These are phyloP conservation scores for Poeciliopsis presidionis DNA, from an alignment of 2,797 vertebrate species.

Conservation along the genomic window DNA sequence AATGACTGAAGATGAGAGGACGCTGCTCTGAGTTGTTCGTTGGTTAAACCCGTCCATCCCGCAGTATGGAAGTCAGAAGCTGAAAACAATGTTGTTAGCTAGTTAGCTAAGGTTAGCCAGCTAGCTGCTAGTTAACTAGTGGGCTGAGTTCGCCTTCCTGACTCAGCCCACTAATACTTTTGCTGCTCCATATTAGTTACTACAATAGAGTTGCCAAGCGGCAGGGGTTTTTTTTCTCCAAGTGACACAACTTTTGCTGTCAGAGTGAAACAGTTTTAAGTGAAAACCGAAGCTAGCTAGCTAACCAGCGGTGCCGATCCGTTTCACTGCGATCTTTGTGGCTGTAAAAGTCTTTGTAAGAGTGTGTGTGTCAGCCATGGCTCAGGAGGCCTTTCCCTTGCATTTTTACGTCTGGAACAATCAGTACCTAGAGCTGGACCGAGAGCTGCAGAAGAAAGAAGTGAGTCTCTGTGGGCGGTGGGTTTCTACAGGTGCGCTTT, in stretches of 20 bases:
- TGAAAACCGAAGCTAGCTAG: constrained; percentile 26
- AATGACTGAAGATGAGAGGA: constrained; percentile 14
- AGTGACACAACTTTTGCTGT: constrained; percentile 1
- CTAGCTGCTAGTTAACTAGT: constrained; percentile 66
- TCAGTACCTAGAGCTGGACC: constrained; percentile 89
- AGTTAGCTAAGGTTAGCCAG: constrained; percentile 67
- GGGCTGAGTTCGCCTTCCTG: constrained; percentile 69
- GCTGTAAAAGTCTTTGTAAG: constrained; percentile 42
- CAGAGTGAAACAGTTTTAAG: constrained; percentile 11
- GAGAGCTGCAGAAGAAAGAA: constrained; percentile 87
- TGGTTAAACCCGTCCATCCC: constrained; percentile 14
- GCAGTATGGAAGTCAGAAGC: constrained; percentile 50
- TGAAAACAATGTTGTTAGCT: constrained; percentile 66
- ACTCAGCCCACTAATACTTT: constrained; percentile 72
- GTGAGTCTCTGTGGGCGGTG: constrained; percentile 62
- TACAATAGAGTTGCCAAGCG: background rate
- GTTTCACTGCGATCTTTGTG: constrained; percentile 16
- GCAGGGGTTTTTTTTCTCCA: too few relatives aligned
- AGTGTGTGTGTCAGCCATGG: constrained; percentile 68
- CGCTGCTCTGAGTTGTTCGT: background rate
- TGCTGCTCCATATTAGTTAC: background rate
- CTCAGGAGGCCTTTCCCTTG: constrained; percentile 86
- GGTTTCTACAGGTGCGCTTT: constrained; percentile 27
- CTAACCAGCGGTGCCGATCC: constrained; percentile 39
- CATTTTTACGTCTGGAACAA: constrained; percentile 94